Percentiles rank a stretch among this genome's conserved stretches.
Conservation (phyloP, 1,140 invertebrate genomes). For the Saccostrea glomerata region DNA sequence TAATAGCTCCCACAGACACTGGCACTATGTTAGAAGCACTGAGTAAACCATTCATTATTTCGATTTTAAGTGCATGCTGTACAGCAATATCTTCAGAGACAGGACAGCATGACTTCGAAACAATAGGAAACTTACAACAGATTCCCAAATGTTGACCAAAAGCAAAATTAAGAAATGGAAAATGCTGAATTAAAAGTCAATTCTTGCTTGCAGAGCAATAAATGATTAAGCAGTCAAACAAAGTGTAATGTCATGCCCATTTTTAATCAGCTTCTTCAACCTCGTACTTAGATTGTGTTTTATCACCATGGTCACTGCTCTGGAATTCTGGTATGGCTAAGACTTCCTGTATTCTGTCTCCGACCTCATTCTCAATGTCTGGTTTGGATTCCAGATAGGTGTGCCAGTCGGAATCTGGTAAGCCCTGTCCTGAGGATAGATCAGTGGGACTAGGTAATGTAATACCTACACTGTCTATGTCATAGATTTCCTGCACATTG, state of each 20-base stretch:
- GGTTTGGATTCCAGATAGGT: conserved; percentile 58
- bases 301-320: background rate
- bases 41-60: background rate
- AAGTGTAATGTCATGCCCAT: background rate
- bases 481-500: conserved; percentile 92
- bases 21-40: background rate
- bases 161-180: too few relatives aligned
- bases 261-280: background rate
- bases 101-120: background rate
- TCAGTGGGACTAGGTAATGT: conserved; percentile 48
- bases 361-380: conserved; percentile 58
- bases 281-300: background rate
- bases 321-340: conserved; percentile 39
- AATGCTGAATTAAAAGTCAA: background rate
- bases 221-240: background rate
- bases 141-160: too few relatives aligned
- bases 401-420: conserved; percentile 51
- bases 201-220: background rate
- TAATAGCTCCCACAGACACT: background rate
- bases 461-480: conserved; percentile 85
- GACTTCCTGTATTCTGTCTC: conserved; percentile 53
- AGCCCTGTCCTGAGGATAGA: background rate
- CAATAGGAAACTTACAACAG: background rate
- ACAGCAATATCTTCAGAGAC: background rate
- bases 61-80: background rate